Evolutionary conservation across 2,888 invertebrate genomes (phyloP), one percentile per base, ranked within the genome.

Genomic region (Agrenia bidenticulata): DNA sequence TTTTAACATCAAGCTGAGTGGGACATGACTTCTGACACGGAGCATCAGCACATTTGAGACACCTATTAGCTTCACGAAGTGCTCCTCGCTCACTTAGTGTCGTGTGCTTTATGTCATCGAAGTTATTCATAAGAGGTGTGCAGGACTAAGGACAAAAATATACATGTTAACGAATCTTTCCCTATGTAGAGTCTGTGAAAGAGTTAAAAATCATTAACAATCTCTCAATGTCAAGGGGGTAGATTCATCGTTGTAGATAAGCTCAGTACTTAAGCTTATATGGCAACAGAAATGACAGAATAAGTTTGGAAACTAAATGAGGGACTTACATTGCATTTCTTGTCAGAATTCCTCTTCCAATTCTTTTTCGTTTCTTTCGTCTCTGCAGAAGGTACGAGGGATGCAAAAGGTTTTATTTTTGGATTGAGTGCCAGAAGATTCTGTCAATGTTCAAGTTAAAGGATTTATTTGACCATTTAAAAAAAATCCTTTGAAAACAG

Each of bases 11-110:
- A 66, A 99, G 83, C 81, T 98, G 96, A 0, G 98, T 99, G 0
- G 99, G 99, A 74, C 99, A 99, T 1, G 95, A 94, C 81, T 98
- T 98, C 82, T 98, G 98, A 78, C 98, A 98, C 0, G 97, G 97
- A 0, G 97, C 96, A 81, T 98, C 97, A 0, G 90, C 93, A 79
- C 94, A 94, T 80, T 94, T 94, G 21, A 94, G 82, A 77, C 94
- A 94, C 56, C 94, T 83, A 0, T 89, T 87, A 0, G 96, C 92
- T 81, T 97, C 97, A 72, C 84, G 87, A 39, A 99, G 81, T 0
- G 98, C 98, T 0, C 90, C 97, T 17, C 98, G 86, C 80, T 99
- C 98, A 62, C 96, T 95, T 51, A 99, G 79, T 0, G 98, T 98
- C 1, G 97, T 98, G 77, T 94, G 96, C 79, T 99, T 99, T 69